These are phyloP conservation scores for Neocrepidodera transversa DNA, from an alignment of 2,888 invertebrate genomes.

Conservation along the genomic window DNA sequence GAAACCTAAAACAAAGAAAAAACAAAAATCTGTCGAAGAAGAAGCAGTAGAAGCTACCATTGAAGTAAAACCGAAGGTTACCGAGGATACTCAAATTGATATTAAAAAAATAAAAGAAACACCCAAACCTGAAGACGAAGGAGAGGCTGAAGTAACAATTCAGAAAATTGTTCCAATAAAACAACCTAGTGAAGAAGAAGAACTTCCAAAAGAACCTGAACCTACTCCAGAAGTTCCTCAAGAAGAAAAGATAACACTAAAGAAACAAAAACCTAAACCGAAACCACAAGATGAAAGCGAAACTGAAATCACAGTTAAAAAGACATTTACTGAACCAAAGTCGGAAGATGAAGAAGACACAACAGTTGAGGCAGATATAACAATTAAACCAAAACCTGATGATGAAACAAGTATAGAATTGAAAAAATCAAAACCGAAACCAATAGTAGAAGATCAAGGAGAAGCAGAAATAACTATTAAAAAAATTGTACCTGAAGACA, in stretches of 20 bases:
- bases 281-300: conserved; percentile 50
- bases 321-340: conserved; percentile 31
- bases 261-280: conserved; percentile 39
- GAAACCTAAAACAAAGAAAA: conserved; percentile 47
- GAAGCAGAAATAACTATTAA: conserved; percentile 49
- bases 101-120: conserved; percentile 49
- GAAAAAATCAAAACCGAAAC: conserved; percentile 42
- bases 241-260: conserved; percentile 37
- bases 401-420: conserved; percentile 47
- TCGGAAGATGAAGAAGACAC: conserved; percentile 66
- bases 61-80: conserved; percentile 30
- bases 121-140: conserved; percentile 39
- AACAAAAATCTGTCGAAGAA: conserved; percentile 49
- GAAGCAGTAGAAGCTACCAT: conserved; percentile 51
- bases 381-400: conserved; percentile 64
- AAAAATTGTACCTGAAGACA: conserved; percentile 54
- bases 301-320: conserved; percentile 45
- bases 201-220: conserved; percentile 3
- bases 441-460: conserved; percentile 50
- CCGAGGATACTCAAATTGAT: conserved; percentile 45
- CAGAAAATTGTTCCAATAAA: conserved; percentile 54
- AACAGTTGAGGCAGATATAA: too few species aligned
- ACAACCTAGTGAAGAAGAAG: conserved; percentile 55
- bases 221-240: conserved; percentile 42
- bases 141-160: conserved; percentile 47